These are phyloP conservation scores for Gambusia affinis DNA, from an alignment of 2,113 vertebrate genomes.

Conservation along the genomic window DNA sequence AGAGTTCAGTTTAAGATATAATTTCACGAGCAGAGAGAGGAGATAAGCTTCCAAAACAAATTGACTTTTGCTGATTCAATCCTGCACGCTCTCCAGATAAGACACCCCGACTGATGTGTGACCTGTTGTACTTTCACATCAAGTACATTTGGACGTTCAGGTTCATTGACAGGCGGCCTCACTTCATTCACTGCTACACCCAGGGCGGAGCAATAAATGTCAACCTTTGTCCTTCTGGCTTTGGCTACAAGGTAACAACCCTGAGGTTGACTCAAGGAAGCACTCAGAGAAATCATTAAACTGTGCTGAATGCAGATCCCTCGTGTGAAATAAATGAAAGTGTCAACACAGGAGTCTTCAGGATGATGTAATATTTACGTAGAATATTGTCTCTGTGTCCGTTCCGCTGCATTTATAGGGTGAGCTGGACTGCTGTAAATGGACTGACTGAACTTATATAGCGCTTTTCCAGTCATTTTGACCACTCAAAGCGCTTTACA, in stretches of 20 bases:
- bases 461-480: too few species aligned
- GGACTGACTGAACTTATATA: too few species aligned
- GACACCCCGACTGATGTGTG: slow-evolving; percentile 1
- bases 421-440: too few species aligned
- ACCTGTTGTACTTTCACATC: slow-evolving; percentile 4
- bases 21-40: background rate
- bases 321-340: background rate
- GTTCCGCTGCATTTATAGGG: too few species aligned
- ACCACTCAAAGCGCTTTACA: too few species aligned
- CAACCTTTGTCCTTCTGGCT: slow-evolving; percentile 36
- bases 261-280: background rate
- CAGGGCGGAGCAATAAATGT: slow-evolving; percentile 1
- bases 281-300: background rate
- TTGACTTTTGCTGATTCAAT: background rate
- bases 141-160: background rate
- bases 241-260: background rate
- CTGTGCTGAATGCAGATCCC: background rate
- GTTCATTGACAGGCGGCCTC: background rate
- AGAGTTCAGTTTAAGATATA: background rate
- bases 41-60: background rate
- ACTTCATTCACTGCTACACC: background rate
- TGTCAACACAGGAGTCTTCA: background rate
- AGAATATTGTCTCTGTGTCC: too few species aligned
- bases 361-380: too few species aligned
- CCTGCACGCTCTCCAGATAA: slow-evolving; percentile 1